These are phyloP conservation scores for Caerostris extrusa DNA, from an alignment of 1,140 invertebrate genomes.

Conservation along the genomic window DNA sequence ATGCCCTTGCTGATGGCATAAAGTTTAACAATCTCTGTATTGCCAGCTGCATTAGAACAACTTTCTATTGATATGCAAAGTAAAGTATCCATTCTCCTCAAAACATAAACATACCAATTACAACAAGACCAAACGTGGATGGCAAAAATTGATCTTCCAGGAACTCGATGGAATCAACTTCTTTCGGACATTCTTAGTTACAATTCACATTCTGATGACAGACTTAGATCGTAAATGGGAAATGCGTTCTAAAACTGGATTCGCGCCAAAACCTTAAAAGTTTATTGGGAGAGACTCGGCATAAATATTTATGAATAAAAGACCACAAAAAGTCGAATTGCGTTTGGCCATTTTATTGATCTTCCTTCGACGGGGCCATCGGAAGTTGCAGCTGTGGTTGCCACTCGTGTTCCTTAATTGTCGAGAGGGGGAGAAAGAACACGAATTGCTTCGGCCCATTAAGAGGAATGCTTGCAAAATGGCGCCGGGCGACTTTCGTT, in stretches of 20 bases:
- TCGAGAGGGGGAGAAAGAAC: neutral
- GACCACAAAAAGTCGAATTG: neutral
- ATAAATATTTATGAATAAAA: constrained; percentile 22
- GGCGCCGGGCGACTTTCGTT: neutral
- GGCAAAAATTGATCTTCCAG: neutral
- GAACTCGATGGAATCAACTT: neutral
- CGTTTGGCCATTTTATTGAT: neutral
- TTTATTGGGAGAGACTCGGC: neutral
- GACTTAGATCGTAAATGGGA: neutral
- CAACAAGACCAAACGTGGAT: too few species aligned
- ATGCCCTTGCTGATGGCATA: too few species aligned
- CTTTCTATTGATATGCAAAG: too few species aligned
- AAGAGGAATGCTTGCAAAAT: neutral
- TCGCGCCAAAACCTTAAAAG: neutral
- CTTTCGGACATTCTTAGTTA: neutral
- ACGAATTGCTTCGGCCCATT: constrained; percentile 6
- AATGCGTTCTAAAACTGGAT: constrained; percentile 6
- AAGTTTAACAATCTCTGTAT: too few species aligned
- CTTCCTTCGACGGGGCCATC: neutral
- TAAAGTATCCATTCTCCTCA: too few species aligned
- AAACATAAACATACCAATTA: too few species aligned
- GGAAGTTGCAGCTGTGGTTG: neutral
- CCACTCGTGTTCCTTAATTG: neutral
- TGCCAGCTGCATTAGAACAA: too few species aligned
- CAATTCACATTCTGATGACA: constrained; percentile 9